Base-by-base conservation (phyloP, 2,113 vertebrate genomes). In the Sus scrofa region DNA sequence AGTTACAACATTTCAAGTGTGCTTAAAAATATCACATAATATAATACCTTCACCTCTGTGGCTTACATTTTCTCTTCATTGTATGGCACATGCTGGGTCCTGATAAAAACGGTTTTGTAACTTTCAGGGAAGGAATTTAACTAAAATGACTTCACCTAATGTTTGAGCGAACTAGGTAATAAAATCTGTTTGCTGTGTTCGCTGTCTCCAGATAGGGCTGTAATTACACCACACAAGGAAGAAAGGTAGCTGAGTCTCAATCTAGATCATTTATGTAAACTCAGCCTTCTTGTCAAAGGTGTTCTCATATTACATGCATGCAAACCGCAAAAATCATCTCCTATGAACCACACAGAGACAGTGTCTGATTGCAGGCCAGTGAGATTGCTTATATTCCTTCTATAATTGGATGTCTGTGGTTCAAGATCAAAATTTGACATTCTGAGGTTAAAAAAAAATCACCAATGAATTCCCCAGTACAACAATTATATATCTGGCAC, bases 221-320 rank as follows among this genome's bases (percentile, higher is more conserved):
- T 99, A 99, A 99, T 99, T 99, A 99, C 99, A 99, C 98, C 98
- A 98, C 98, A 98, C 97, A 97, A 98, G 98, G 98, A 99, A 99
- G 98, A 98, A 98, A 98, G 98, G 98, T 98, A 98, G 98, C 98
- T 98, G 98, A 98, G 98, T 97, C 97, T 98, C 98, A 98, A 98
- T 97, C 98, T 97, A 97, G 98, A 98, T 99, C 99, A 98, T 98
- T 99, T 98, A 98, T 98, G 99, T 98, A 98, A 99, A 99, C 98
- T 99, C 99, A 99, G 99, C 98, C 98, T 98, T 98, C 99, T 99
- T 99, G 99, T 99, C 98, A 98, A 98, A 96, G 97, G 96, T 27
- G 74, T 91, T 99, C 98, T 99, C 98, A 92, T 92, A 98, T 99
- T 98, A 98, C 98, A 98, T 56, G 98, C 88, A 89, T 98, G 98